Base-by-base conservation (phyloP, 2,113 vertebrate species). In the Ceuthmochares aereus region DNA sequence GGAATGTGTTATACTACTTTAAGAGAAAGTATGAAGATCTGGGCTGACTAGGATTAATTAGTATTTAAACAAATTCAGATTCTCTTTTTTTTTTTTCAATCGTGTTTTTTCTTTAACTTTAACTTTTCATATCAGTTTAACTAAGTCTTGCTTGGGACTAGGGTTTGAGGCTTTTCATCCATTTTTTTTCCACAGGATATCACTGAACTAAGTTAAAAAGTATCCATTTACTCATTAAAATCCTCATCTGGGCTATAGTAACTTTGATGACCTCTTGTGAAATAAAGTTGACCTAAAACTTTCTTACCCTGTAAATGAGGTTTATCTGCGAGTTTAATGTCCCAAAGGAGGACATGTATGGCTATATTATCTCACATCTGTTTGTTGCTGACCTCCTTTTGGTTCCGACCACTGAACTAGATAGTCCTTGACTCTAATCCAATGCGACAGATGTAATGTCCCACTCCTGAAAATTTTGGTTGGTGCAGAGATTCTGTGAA, bases 141-240 rank as follows among this genome's bases (percentile, higher is more conserved):
- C 18, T 66, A 56, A 36, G 69, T 69, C 13, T 66, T 85, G 2
- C 6, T 55, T 73, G 9, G 4, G 6, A 2, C 6, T 58, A 54
- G 9, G 4, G 3, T 32, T 73, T 45, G 7, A 0, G 7, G 0
- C 12, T 40, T 15, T n/a, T 19, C 7, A 1, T 2, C 8, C 6
- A 1, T 5, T 20, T 56, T 73, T 74, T 59, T 76, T 18, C 25
- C 27, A n/a, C 13, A 63, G 40, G 17, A 15, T 70, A 42, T 37
- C 22, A 3, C 18, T 72, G 34, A 82, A 68, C 7, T 56, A 73
- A 59, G 6, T 79, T 75, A 78, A 29, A 17, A 67, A 68, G 56
- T 34, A 82, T 3, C 13, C 8, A 12, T 66, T 87, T 25, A 18
- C 11, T 80, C 72, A 12, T 63, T 76, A 21, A 87, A 90, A 87